Evolutionary conservation across 2,113 vertebrate genomes (phyloP).

Genomic region (Nycticebus coucang): DNA sequence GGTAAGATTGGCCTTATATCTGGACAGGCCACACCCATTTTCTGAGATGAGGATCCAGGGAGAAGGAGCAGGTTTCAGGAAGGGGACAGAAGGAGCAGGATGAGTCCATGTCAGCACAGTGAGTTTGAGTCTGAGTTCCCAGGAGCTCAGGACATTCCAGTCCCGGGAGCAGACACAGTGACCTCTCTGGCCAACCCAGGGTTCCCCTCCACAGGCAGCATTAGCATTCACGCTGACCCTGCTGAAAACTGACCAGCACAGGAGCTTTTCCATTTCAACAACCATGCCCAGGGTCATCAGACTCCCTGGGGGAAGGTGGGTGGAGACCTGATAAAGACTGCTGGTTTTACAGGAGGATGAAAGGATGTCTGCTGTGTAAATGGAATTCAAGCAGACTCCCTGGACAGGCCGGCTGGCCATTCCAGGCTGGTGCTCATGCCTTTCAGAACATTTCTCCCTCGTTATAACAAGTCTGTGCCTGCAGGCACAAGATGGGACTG

Average conservation of each 20-base stretch:
- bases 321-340: not conserved
- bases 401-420: not conserved
- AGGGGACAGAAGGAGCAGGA: too few species aligned
- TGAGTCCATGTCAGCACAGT: not conserved
- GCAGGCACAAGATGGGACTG: not conserved
- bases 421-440: not conserved
- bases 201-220: not conserved
- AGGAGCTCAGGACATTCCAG: constrained; percentile 9
- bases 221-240: not conserved
- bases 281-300: not conserved
- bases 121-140: not conserved
- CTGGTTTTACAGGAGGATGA: not conserved
- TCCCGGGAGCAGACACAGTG: not conserved
- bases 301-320: not conserved
- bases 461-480: not conserved
- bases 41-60: not conserved
- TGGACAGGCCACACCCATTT: not conserved
- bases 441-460: not conserved
- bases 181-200: not conserved
- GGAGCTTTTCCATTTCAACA: not conserved
- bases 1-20: not conserved
- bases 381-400: not conserved
- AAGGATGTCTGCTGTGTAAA: not conserved
- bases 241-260: not conserved
- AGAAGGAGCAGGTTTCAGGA: not conserved